Evolutionary conservation across 2,797 vertebrate species (phyloP), one percentile per base, ranked within the genome.

Genomic region (Microtus californicus): DNA sequence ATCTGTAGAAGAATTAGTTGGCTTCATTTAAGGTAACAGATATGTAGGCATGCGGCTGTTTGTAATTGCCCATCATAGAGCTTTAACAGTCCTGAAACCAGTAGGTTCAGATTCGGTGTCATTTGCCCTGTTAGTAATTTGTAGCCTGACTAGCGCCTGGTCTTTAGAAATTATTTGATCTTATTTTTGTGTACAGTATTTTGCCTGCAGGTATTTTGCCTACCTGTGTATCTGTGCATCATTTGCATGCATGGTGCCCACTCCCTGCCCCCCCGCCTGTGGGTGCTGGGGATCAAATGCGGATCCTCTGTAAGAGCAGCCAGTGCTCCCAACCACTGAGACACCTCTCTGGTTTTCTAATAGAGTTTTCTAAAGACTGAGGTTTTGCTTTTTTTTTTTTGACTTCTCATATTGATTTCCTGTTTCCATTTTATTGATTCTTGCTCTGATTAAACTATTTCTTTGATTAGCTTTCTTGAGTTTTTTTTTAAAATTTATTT

Each of bases 81-180:
- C 21, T 83, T 89, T 87, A 43, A 87, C 45, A 56, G 14, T 12
- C 43, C 7, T 54, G 31, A 15, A 27, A 76, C 87, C 29, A 21
- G 12, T 79, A 95, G 27, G 37, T 25, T n/a, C 78, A 85, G 56
- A 34, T 27, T 40, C 25, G 34, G 2, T 96, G 82, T 92, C 34
- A 80, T 90, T 95, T 96, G 27, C 82, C 59, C 37, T 91, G 87
- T 82, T 90, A 77, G 40, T n/a, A 85, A 81, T 92, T 82, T 86
- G 29, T 77, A 77, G 14, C 19, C 7, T 94, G 34, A 87, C 17
- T 76, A 71, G 9, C 73, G 25, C 11, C 80, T 95, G 89, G 79
- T 93, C 69, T 91, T 86, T 14, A 14, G 11, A 88, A 76, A 61
- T 34, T 78, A 67, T 67, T 81, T 65, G 45, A 83, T 65, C 11